phyloP scores from a whole-genome alignment of 2,888 invertebrate species.

The Pediacus dermestoides region DNA sequence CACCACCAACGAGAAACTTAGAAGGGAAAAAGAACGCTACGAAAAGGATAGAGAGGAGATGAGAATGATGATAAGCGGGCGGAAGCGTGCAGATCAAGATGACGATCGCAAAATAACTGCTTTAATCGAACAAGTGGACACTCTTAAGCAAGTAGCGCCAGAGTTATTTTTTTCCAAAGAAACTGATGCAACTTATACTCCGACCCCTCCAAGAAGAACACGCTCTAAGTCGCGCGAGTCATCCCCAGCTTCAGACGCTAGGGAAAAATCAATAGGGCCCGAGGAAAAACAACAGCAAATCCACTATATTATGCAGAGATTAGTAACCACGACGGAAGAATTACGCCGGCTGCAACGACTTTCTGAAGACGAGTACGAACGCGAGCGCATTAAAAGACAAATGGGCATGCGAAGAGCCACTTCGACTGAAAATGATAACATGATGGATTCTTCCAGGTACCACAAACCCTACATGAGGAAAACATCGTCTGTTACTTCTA shows the following conservation, averaged over 20 bases:
- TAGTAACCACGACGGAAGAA: slow-evolving; percentile 72
- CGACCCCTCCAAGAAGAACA: slow-evolving; percentile 67
- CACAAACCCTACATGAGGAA: slow-evolving; percentile 26
- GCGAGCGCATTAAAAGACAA: slow-evolving; percentile 48
- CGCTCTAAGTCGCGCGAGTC: slow-evolving; percentile 70
- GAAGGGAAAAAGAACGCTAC: slow-evolving; percentile 81
- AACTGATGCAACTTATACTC: slow-evolving; percentile 56
- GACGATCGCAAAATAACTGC: slow-evolving; percentile 71
- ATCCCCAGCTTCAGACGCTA: slow-evolving; percentile 58
- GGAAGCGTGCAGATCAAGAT: slow-evolving; percentile 56
- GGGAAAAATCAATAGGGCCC: slow-evolving; percentile 51
- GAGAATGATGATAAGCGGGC: slow-evolving; percentile 50
- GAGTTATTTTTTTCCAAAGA: slow-evolving; percentile 57
- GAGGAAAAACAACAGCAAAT: slow-evolving; percentile 46
- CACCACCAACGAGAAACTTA: slow-evolving; percentile 85
- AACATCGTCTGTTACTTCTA: slow-evolving; percentile 41
- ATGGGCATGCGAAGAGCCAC: slow-evolving; percentile 52
- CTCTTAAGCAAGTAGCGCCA: slow-evolving; percentile 70
- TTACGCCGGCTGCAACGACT: slow-evolving; percentile 50
- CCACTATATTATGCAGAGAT: slow-evolving; percentile 55
- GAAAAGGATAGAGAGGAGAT: slow-evolving; percentile 73
- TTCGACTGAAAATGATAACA: slow-evolving; percentile 64
- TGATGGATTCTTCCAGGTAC: slow-evolving; percentile 30
- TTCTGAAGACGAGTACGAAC: slow-evolving; percentile 54
- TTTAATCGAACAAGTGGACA: slow-evolving; percentile 72